A percentile compares a stretch with the other conserved stretches of the same genome.
Evolutionary conservation across 2,113 vertebrate genomes (phyloP).

Genomic region (Toxotes chatareus): DNA sequence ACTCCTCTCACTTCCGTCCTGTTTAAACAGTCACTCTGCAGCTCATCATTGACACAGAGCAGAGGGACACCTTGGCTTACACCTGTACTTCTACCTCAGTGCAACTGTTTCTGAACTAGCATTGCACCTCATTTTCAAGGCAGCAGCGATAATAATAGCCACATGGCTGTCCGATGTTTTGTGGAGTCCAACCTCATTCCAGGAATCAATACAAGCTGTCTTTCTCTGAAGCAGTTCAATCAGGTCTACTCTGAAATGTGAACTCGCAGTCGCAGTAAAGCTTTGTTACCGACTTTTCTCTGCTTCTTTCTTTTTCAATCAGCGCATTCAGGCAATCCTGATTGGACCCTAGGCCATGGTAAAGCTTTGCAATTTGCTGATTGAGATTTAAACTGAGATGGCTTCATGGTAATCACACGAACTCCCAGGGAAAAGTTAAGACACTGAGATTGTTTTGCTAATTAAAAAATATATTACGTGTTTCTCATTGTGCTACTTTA

Average conservation of each 20-base stretch:
- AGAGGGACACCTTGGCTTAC: constrained; percentile 14
- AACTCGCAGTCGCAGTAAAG: constrained; percentile 30
- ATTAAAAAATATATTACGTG: constrained; percentile 18
- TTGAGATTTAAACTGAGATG: constrained; percentile 20
- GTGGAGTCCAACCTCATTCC: constrained; percentile 27
- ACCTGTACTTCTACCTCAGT: constrained; percentile 21
- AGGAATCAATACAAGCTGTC: constrained; percentile 55
- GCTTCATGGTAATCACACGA: constrained; percentile 29
- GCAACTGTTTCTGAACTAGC: not conserved
- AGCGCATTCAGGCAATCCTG: constrained; percentile 24
- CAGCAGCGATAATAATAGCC: constrained; percentile 33
- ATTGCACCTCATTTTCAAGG: constrained; percentile 6
- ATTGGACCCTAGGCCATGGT: constrained; percentile 35
- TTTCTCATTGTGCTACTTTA: not conserved
- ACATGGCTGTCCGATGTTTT: constrained; percentile 32
- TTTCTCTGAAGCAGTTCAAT: constrained; percentile 46
- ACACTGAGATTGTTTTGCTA: constrained; percentile 6
- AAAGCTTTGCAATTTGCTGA: constrained; percentile 29
- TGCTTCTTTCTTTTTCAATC: constrained; percentile 19
- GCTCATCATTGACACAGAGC: constrained; percentile 43
- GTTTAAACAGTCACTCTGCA: constrained; percentile 42
- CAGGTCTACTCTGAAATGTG: constrained; percentile 50
- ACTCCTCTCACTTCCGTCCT: constrained; percentile 43
- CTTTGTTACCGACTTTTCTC: not conserved
- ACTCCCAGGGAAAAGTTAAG: not conserved